These are phyloP conservation scores for Pica pica DNA, from an alignment of 2,113 vertebrate genomes.

Conservation along the genomic window DNA sequence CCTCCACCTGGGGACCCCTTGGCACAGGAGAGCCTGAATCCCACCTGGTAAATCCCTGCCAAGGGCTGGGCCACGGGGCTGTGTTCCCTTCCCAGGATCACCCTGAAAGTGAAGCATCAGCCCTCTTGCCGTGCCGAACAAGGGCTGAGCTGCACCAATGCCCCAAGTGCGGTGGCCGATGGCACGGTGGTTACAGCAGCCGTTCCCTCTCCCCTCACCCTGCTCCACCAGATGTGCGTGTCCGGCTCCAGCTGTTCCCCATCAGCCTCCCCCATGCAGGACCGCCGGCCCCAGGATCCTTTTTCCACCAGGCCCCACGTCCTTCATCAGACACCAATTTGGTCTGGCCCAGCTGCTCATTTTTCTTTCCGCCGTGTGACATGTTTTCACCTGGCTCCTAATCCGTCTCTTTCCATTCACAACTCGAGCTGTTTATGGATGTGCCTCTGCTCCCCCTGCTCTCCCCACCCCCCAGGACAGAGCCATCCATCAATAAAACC, in stretches of 20 bases:
- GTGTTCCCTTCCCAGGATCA: background rate
- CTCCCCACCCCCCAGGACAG: background rate
- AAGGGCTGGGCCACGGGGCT: background rate
- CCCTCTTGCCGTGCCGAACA: fast-evolving
- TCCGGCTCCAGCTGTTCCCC: constrained; percentile 59
- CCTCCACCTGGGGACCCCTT: background rate
- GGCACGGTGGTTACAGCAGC: background rate
- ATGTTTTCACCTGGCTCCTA: constrained; percentile 70
- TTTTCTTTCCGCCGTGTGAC: constrained; percentile 64
- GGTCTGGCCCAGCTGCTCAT: constrained; percentile 65
- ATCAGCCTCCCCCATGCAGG: constrained; percentile 53
- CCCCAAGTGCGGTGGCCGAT: fast-evolving
- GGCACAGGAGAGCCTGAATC: background rate
- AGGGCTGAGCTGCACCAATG: fast-evolving
- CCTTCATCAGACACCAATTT: constrained; percentile 71
- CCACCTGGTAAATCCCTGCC: background rate
- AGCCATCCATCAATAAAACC: constrained; percentile 58
- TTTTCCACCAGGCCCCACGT: constrained; percentile 55
- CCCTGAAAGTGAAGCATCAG: background rate
- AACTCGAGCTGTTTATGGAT: constrained; percentile 65
- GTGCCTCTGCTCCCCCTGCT: constrained; percentile 5
- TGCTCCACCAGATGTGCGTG: constrained; percentile 29
- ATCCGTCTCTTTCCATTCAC: constrained; percentile 67
- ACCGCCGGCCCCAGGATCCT: constrained; percentile 8
- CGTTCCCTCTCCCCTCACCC: background rate